phyloP scores from a whole-genome alignment of 2,113 vertebrate genomes.

The Anthoscopus minutus region DNA sequence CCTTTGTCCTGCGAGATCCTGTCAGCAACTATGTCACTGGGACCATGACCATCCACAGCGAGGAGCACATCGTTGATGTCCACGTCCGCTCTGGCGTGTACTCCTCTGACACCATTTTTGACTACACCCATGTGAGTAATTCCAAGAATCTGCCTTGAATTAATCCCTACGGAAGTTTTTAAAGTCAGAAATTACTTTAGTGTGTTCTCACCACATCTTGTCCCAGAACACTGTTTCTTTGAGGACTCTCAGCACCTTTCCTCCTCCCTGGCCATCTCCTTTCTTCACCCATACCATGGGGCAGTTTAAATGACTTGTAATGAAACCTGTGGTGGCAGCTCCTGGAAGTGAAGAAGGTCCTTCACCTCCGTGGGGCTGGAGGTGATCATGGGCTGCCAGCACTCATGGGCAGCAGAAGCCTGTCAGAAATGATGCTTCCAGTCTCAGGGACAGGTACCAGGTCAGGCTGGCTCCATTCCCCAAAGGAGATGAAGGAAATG shows the following conservation, averaged over 20 bases:
- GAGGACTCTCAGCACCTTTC: neutral
- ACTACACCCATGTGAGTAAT: conserved; percentile 67
- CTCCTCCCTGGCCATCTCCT: neutral
- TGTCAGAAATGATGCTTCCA: neutral
- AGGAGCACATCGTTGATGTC: neutral
- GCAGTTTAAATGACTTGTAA: neutral
- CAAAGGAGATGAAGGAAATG: neutral
- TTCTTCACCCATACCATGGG: neutral
- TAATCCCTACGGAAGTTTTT: neutral
- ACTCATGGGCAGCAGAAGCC: neutral
- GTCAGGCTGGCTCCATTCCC: neutral
- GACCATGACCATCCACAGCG: conserved; percentile 63
- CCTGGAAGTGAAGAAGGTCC: neutral
- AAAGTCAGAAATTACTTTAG: neutral
- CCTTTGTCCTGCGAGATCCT: neutral
- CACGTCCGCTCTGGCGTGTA: conserved; percentile 50
- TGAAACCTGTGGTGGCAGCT: neutral
- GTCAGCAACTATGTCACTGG: conserved; percentile 30
- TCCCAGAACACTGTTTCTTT: neutral
- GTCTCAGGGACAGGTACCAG: neutral
- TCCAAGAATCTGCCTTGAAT: neutral
- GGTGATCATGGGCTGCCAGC: neutral
- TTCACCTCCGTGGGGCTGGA: neutral
- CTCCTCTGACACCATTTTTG: conserved; percentile 73
- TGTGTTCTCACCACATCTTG: neutral